Base-by-base conservation (phyloP, 2,888 invertebrate genomes). In the Marasmarcha lunaedactyla region DNA sequence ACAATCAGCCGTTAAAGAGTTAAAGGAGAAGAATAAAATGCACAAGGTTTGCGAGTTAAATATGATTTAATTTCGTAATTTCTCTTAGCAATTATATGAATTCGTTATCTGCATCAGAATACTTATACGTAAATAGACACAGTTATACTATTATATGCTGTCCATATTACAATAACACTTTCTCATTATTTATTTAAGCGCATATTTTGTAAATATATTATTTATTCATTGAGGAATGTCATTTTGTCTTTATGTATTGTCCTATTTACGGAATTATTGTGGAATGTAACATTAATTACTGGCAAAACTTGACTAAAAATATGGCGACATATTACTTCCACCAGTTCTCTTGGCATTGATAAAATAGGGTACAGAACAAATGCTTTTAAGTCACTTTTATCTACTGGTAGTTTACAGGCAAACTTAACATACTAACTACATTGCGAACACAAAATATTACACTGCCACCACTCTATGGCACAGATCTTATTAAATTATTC, bases 31-130 rank as follows among this genome's bases (percentile, higher is more conserved):
- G 35, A 43, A 44, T 46, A 43, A 49, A 48, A 42, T 45, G 40
- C 30, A 30, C 30, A 30, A 36, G 20, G 7, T n/a, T 42, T 61
- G 73, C 79, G 74, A 79, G 79, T 83, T 81, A 81, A 83, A 83
- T 83, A 83, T 78, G 76, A 72, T 81, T 81, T 81, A 81, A 79
- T 83, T 81, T 76, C 71, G 71, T 81, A 78, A 78, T 78, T 73
- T 77, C 73, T 81, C 81, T 79, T 83, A 81, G 79, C 79, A 76
- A 70, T 77, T 79, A 76, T 74, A 77, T 58, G 63, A 59, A 78
- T 81, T 79, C 74, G 71, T 77, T 76, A 63, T 76, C 78, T 76
- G 79, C 79, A 69, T 78, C 68, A 68, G 70, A 73, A 69, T 76
- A 72, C 71, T 71, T 76, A 78, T 64, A 71, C 30, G 11, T 65